Evolutionary conservation across 2,113 vertebrate genomes (phyloP).

Genomic region (Balaenoptera acutorostrata): DNA sequence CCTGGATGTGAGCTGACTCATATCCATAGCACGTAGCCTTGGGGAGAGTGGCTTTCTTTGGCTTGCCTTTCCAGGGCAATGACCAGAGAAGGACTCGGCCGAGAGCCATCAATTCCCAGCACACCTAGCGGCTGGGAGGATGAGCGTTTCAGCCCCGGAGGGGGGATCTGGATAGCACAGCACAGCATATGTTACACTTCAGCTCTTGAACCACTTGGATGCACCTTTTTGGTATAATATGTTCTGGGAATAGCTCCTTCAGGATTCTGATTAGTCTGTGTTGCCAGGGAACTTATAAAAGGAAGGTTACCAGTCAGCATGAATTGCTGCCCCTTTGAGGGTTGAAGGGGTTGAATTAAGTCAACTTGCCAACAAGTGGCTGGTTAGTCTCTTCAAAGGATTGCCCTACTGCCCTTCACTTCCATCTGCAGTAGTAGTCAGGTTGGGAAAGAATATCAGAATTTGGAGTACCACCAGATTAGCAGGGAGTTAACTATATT

Average conservation of each 20-base stretch:
- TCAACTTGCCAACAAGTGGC: not conserved
- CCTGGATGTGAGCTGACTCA: not conserved
- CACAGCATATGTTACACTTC: not conserved
- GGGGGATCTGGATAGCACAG: not conserved
- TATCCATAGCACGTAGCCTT: not conserved
- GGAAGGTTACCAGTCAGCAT: not conserved
- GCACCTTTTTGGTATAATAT: not conserved
- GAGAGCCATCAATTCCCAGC: not conserved
- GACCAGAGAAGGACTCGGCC: not conserved
- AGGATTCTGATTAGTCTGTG: not conserved
- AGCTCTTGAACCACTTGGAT: not conserved
- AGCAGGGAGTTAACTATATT: not conserved
- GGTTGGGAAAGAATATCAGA: not conserved
- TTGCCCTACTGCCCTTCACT: not conserved
- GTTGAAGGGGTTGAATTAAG: not conserved
- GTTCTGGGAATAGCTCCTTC: not conserved
- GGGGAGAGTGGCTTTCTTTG: not conserved
- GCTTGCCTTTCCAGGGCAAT: not conserved
- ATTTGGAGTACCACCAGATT: not conserved
- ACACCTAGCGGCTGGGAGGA: not conserved
- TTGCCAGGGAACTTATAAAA: not conserved
- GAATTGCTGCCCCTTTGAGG: not conserved
- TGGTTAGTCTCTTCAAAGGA: not conserved
- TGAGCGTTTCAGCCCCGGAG: not conserved
- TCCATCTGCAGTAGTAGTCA: not conserved